Evolutionary conservation across 2,888 invertebrate genomes (phyloP).

Genomic region (Drosophila longiperda): DNA sequence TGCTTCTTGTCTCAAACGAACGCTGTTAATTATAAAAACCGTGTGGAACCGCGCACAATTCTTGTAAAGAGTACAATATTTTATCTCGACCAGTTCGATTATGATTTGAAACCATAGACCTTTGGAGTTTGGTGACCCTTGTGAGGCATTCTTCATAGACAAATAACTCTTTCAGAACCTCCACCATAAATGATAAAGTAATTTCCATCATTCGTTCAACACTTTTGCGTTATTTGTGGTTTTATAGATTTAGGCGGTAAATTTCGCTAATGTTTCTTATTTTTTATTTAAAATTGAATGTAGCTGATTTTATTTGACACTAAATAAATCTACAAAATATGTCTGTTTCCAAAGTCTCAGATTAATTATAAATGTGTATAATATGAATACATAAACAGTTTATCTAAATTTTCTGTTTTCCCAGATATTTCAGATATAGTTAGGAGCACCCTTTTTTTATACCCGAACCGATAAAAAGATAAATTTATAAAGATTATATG

Average conservation of each 20-base stretch:
- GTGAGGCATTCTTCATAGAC: neutral
- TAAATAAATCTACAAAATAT: neutral
- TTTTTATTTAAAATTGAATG: neutral
- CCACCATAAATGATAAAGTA: neutral
- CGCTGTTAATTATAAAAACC: conserved; percentile 69
- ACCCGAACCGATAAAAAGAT: too few species aligned
- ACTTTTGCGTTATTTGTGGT: neutral
- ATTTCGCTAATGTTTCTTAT: neutral
- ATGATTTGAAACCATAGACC: conserved; percentile 39
- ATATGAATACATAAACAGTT: neutral
- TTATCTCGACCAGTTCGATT: conserved; percentile 42
- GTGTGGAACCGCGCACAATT: conserved; percentile 48
- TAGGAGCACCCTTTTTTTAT: too few species aligned
- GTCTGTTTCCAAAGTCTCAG: neutral
- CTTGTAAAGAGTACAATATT: conserved; percentile 55
- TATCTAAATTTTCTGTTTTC: neutral
- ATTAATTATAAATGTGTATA: neutral
- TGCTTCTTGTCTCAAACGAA: conserved; percentile 49
- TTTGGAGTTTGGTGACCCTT: conserved; percentile 34
- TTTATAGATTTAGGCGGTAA: neutral
- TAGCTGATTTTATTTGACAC: neutral
- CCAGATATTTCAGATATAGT: neutral
- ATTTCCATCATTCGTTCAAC: neutral
- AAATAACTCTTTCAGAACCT: neutral
- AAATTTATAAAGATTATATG: neutral